These are phyloP conservation scores for Aricia artaxerxes DNA, from an alignment of 2,888 invertebrate species.

Conservation along the genomic window DNA sequence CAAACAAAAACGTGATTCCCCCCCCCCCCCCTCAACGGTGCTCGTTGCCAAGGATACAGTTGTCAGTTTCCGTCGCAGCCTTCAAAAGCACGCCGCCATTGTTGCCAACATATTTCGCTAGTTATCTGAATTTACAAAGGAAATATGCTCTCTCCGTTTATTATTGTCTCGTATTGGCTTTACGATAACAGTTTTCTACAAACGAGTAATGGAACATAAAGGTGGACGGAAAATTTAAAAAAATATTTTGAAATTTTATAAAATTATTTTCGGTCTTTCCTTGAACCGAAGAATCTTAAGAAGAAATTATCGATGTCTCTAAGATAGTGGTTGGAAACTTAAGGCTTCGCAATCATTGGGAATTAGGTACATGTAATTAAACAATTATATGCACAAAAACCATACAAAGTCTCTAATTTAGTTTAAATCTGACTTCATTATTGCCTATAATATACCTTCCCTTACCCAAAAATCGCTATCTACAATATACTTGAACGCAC, in stretches of 20 bases:
- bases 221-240: neutral
- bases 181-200: neutral
- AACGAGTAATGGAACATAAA: neutral
- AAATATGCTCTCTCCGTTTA: conserved; percentile 28
- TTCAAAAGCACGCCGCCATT: conserved; percentile 31
- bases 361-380: no score
- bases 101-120: conserved; percentile 33
- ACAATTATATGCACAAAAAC: no score
- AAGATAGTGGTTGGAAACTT: no score
- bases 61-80: conserved; percentile 30
- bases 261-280: neutral
- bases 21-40: neutral
- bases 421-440: no score
- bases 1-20: neutral
- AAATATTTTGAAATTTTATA: neutral
- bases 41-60: conserved; percentile 15
- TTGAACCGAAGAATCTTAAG: no score
- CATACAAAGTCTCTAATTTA: no score
- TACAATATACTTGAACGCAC: neutral
- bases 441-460: neutral
- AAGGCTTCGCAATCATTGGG: no score
- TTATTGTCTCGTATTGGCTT: conserved; percentile 3
- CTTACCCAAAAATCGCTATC: neutral
- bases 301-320: no score
- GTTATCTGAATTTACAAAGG: conserved; percentile 30